Evolutionary conservation across 1,140 invertebrate species (phyloP), one percentile per base, ranked within the genome.

Genomic region (Lanistes nyassanus): DNA sequence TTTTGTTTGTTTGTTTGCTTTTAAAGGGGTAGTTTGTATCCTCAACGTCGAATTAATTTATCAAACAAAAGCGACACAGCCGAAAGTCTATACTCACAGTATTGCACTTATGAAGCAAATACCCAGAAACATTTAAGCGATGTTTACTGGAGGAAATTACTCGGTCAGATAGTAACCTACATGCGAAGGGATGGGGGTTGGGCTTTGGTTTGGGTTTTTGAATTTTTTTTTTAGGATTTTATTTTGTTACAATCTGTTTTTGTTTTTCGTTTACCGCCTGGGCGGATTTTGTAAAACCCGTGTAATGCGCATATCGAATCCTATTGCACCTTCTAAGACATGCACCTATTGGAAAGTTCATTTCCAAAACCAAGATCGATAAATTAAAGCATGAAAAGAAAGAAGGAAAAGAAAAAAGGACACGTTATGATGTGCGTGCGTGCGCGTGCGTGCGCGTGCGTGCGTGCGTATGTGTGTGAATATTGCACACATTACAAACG

Each of bases 381-480:
- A 31, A 5, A 26, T 36, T 16, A 64, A 13, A 34, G 21, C 5
- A 29, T 21, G 9, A 64, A 64, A 34, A 7, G 23, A 5, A 64
- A 64, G 6, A 7, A 26, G 19, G 37, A 64, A 21, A 64, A 11
- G 9, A 29, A 34, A 21, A 3, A 34, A 34, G 31, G 29, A 64
- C 6, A 13, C 31, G 29, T 4, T 29, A 64, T n/a, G 31, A 36
- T 64, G 29, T 64, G 60, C 7, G 60, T 31, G 29, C 37, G 60
- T 64, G 60, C 37, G 60, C 21, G 26, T 31, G 26, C 29, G 37
- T 64, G 60, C 4, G 37, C 37, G 62, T 64, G 62, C 19, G 62
- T 64, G 60, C 37, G 60, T 64, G 60, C 37, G 60, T 66, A 23
- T 66, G 64, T 66, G 29, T 36, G 36, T 66, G 64, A 21, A 5